Base-by-base conservation (phyloP, 2,888 invertebrate genomes). In the Mesorhabditis spiculigera region DNA sequence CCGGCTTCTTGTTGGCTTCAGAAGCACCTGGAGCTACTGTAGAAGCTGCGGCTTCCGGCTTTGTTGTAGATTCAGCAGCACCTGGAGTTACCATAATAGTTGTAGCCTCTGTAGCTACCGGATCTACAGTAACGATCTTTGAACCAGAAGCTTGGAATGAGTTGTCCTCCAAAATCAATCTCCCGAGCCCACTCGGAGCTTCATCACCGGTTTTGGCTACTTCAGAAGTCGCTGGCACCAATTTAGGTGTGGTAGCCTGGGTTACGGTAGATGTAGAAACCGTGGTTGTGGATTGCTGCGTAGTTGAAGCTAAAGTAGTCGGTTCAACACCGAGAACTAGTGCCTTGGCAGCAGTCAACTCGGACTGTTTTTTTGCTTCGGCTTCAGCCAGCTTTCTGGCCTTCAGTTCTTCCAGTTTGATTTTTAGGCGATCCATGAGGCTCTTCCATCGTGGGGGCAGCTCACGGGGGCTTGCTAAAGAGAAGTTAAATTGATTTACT, bases 391-490 rank as follows among this genome's bases (percentile, higher is more conserved):
- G 10, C 45, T 73, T 77, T 44, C 74, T 74, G 62, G 75, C 71
- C 8, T 75, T 75, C n/a, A 77, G 66, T 5, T 71, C 70, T 44
- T 75, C 75, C 16, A 77, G 66, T 28, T 77, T 77, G 42, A 73
- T 71, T 45, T 77, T 77, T 61, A 77, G 63, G 63, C 72, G 71
- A 45, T 68, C 68, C 5, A 77, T 74, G 44, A 77, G 71, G 4
- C 67, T 67, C 67, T 75, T 74, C 77, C 77, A 77, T 64, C 74
- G 8, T 13, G 58, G 10, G 10, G 58, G 58, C 58, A 50, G 58
- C n/a, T 50, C 58, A 13, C n/a, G 8, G 8, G 8, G 58, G 58
- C 10, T 50, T n/a, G 58, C 28, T 28, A 28, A 28, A 28, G 3
- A 28, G 28, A 28, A 1, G 28, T 28, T 28, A 28, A 28, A 28